A percentile compares a stretch with the other conserved stretches of the same genome.
Evolutionary conservation across 2,113 vertebrate genomes (phyloP).

Genomic region (Rhinoderma darwinii): DNA sequence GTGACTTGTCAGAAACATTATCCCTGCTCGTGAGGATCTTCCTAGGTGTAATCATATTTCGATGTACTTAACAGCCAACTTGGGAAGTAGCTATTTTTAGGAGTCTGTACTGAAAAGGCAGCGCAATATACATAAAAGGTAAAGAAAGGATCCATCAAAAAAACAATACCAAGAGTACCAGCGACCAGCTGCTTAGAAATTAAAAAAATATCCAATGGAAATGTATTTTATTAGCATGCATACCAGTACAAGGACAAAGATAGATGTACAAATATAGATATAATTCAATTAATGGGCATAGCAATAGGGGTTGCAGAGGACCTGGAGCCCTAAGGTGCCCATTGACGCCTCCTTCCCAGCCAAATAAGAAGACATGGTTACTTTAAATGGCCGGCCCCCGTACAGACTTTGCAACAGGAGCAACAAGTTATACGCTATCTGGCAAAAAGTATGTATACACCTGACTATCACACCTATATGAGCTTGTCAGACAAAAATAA

Average conservation of each 20-base stretch:
- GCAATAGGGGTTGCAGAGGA: too few relatives aligned
- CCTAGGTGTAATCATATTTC: constrained; percentile 67
- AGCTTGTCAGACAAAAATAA: too few relatives aligned
- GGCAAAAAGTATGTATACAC: too few relatives aligned
- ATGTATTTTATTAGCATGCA: not conserved
- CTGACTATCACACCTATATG: too few relatives aligned
- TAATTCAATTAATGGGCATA: too few relatives aligned
- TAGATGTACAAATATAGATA: too few relatives aligned
- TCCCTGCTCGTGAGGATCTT: constrained; percentile 62
- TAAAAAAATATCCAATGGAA: not conserved
- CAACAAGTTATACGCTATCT: too few relatives aligned
- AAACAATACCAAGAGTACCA: not conserved
- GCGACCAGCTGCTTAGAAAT: not conserved
- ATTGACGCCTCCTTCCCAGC: too few relatives aligned
- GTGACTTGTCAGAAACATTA: constrained; percentile 69
- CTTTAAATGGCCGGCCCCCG: too few relatives aligned
- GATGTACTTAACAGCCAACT: constrained; percentile 61
- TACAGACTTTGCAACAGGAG: too few relatives aligned
- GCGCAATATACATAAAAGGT: not conserved
- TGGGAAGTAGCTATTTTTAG: constrained; percentile 56
- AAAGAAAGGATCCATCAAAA: constrained; percentile 10
- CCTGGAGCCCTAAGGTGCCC: too few relatives aligned
- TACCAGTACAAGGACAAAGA: not conserved
- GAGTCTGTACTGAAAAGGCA: constrained; percentile 30
- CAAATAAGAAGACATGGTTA: too few relatives aligned